Evolutionary conservation across 2,797 vertebrate genomes (phyloP), one percentile per base, ranked within the genome.

Genomic region (Betta splendens): DNA sequence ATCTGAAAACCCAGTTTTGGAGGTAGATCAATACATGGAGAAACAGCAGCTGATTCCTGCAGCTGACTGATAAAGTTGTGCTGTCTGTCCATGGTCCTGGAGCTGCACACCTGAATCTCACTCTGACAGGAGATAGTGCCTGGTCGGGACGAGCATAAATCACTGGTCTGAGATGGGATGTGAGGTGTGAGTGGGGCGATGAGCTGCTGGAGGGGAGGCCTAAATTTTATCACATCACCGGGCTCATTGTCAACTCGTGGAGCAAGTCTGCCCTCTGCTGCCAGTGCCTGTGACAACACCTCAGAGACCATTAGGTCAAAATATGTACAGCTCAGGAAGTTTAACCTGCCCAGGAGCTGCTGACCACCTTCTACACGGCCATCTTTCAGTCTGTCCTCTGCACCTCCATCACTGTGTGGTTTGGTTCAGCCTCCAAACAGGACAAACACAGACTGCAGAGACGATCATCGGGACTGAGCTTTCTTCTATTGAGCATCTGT

Each of bases 251-350:
- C n/a, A n/a, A 35, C 16, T 1, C 6, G 13, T 68, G 61, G 53
- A 65, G 67, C 22, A 17, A 71, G 7, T 1, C 56, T 75, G 69
- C 64, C 64, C 61, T 58, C 84, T 84, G 67, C 64, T 84, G 81
- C 2, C n/a, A n/a, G n/a, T n/a, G n/a, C n/a, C n/a, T n/a, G n/a
- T n/a, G n/a, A n/a, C n/a, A n/a, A n/a, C n/a, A n/a, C n/a, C n/a
- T n/a, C n/a, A n/a, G n/a, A n/a, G n/a, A n/a, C n/a, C n/a, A n/a
- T n/a, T n/a, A n/a, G n/a, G n/a, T n/a, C n/a, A n/a, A n/a, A n/a
- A n/a, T n/a, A n/a, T n/a, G n/a, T n/a, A n/a, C n/a, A n/a, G n/a
- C n/a, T n/a, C n/a, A n/a, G n/a, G n/a, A n/a, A n/a, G n/a, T n/a
- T n/a, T n/a, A n/a, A n/a, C n/a, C n/a, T n/a, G n/a, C n/a, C n/a